Evolutionary conservation across 2,888 invertebrate species (phyloP), one percentile per base, ranked within the genome.

Genomic region (Yponomeuta evonymella): DNA sequence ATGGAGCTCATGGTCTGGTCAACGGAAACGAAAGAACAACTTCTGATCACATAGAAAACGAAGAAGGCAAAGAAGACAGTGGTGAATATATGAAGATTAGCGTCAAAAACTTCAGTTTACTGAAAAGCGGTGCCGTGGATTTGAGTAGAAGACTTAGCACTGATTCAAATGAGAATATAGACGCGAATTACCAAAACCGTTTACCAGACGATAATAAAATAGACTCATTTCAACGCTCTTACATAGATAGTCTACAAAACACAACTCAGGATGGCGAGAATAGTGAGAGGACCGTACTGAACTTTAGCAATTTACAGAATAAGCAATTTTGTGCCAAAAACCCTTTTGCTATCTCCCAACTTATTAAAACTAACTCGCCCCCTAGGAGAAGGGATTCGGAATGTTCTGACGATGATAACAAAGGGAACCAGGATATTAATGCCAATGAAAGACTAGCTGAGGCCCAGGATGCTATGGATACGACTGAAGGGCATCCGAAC

Each of bases 281-380:
- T 29, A 86, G 86, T 75, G 89, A 88, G 75, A 82, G 87, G 74
- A 92, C 89, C 70, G 87, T 91, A 71, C 79, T 92, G 74, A 90
- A 90, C 75, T 91, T 91, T 86, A 90, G 83, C 83, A 89, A 82
- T 87, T 86, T 90, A 87, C 89, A 90, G 82, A 90, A 88, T 79
- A 93, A 93, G 83, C 87, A 87, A 72, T 93, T 92, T 78, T 92
- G 92, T 89, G 92, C 93, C 88, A 93, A 93, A 88, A 93, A 93
- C 81, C 92, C 93, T 76, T 93, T 93, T 79, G 92, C 93, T 81
- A 93, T 93, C 83, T 93, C 93, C 70, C 93, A 93, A 79, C 82
- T 93, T 82, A 93, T 93, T 75, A 93, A 93, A 76, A 93, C 93
- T 70, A 92, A 93, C 75, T 93, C 93, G 1, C 93, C 93, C 68